A percentile compares a stretch with the other conserved stretches of the same genome.
Conservation (phyloP, 2,888 invertebrate species). For the Acrobasis repandana region DNA sequence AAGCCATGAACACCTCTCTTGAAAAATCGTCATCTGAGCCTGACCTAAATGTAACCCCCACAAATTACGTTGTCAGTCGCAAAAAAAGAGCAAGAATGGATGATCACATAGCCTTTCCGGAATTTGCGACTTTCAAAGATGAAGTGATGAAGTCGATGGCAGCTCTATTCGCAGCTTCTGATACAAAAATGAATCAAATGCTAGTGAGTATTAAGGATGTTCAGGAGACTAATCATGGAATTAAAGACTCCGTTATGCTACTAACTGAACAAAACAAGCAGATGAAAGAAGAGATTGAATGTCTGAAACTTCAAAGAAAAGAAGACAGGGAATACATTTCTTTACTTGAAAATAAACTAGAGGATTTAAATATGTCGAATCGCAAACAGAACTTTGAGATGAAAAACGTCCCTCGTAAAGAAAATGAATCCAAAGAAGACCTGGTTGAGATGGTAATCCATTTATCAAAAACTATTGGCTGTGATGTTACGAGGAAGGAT, state of each 20-base stretch:
- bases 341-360: background rate
- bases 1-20: background rate
- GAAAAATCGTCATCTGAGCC: background rate
- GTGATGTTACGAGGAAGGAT: background rate
- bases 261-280: too few relatives aligned
- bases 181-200: too few relatives aligned
- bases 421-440: too few relatives aligned
- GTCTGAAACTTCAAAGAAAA: background rate
- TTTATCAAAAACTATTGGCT: background rate
- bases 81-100: background rate
- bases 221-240: too few relatives aligned
- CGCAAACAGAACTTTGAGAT: background rate
- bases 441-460: too few relatives aligned
- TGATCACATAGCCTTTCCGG: background rate
- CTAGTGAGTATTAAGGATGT: too few relatives aligned
- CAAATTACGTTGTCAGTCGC: background rate
- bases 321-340: background rate
- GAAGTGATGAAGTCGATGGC: conserved; percentile 9
- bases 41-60: background rate
- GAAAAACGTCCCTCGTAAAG: too few relatives aligned
- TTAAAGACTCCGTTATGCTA: too few relatives aligned
- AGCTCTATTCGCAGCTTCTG: too few relatives aligned
- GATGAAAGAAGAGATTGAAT: too few relatives aligned
- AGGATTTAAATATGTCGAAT: background rate
- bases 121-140: background rate